These are phyloP conservation scores for Phainopepla nitens DNA, from an alignment of 2,113 vertebrate genomes.

Conservation along the genomic window DNA sequence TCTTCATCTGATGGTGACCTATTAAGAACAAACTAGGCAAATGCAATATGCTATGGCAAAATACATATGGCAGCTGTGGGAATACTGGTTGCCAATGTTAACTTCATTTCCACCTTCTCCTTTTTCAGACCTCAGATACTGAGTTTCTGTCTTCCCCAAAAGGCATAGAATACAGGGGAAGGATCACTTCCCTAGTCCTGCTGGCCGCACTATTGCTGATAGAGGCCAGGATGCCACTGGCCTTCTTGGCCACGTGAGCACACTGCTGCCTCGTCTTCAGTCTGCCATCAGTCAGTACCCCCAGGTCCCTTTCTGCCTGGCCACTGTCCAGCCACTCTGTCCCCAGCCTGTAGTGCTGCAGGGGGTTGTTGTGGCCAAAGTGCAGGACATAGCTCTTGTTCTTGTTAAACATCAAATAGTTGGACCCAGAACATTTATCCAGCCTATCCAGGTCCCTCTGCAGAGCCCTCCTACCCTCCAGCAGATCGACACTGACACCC, in stretches of 20 bases:
- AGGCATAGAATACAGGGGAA: neutral
- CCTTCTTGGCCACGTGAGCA: neutral
- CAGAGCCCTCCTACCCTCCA: neutral
- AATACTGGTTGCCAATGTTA: neutral
- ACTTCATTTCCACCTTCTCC: neutral
- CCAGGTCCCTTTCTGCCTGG: neutral
- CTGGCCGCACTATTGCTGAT: neutral
- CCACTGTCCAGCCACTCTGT: neutral
- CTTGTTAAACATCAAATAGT: neutral
- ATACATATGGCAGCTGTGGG: neutral
- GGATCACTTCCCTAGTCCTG: neutral
- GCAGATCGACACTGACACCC: neutral
- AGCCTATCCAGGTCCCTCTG: neutral
- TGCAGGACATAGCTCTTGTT: neutral
- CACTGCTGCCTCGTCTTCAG: neutral
- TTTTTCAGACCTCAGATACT: neutral
- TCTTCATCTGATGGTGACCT: neutral
- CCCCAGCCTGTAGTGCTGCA: neutral
- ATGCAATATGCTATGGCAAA: neutral
- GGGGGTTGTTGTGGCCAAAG: neutral
- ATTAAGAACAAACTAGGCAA: neutral
- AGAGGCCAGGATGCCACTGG: neutral
- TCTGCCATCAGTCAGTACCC: too few relatives aligned
- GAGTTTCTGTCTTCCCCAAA: neutral
- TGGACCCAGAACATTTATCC: neutral